Conservation (phyloP, 1,140 invertebrate species). For the Maniola jurtina region DNA sequence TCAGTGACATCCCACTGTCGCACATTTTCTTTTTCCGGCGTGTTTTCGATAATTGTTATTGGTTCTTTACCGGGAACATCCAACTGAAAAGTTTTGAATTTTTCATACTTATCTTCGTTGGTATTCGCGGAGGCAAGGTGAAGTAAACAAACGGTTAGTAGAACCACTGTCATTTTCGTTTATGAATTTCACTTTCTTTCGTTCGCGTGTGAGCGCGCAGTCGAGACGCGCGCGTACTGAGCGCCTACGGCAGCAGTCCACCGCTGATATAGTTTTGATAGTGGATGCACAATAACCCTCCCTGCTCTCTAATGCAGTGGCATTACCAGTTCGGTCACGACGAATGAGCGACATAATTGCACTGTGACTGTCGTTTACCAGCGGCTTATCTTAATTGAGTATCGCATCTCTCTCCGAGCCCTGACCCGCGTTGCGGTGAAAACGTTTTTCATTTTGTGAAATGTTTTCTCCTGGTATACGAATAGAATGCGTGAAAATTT, state of each 20-base stretch:
- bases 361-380: constrained; percentile 62
- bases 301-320: constrained; percentile 71
- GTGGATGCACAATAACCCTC: constrained; percentile 70
- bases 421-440: constrained; percentile 66
- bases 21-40: constrained; percentile 29
- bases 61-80: constrained; percentile 78
- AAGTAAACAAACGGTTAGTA: constrained; percentile 51
- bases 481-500: constrained; percentile 21
- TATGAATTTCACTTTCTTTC: constrained; percentile 64
- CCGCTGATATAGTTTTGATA: constrained; percentile 74
- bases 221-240: constrained; percentile 63
- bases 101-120: constrained; percentile 55
- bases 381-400: constrained; percentile 68
- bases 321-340: constrained; percentile 71
- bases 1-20: constrained; percentile 43
- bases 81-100: constrained; percentile 66
- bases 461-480: constrained; percentile 45
- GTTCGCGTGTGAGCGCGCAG: constrained; percentile 56
- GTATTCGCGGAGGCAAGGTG: constrained; percentile 42
- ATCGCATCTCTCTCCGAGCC: constrained; percentile 63
- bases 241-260: constrained; percentile 45
- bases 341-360: constrained; percentile 71
- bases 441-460: constrained; percentile 62
- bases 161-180: constrained; percentile 66
- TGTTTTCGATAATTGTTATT: constrained; percentile 78